phyloP scores from a whole-genome alignment of 2,888 invertebrate genomes.

The Isoperla grammatica region DNA sequence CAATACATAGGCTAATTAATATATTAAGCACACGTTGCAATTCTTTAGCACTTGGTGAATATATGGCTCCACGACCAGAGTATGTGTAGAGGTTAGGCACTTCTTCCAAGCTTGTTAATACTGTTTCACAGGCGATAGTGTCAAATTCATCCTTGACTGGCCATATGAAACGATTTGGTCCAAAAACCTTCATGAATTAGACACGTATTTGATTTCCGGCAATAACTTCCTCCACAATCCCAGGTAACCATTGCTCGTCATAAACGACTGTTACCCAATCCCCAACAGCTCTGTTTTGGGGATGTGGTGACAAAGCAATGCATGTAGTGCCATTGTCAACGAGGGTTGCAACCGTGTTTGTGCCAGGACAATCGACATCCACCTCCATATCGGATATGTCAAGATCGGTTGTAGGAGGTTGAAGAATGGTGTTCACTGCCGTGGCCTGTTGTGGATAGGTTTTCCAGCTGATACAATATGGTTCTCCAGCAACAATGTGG shows the following conservation, averaged over 20 bases:
- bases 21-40: not conserved
- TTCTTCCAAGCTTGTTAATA: not conserved
- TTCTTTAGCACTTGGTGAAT: not conserved
- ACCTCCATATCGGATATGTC: no score
- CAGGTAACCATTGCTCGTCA: not conserved
- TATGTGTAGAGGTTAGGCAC: not conserved
- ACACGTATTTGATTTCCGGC: not conserved
- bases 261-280: not conserved
- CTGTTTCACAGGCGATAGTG: not conserved
- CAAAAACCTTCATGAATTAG: slow-evolving; percentile 2
- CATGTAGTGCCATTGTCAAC: no score
- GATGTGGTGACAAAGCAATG: no score
- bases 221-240: not conserved
- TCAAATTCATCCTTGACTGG: not conserved
- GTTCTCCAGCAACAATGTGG: not conserved
- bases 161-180: slow-evolving; percentile 2
- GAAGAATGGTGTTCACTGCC: not conserved
- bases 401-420: not conserved
- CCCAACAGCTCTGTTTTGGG: not conserved
- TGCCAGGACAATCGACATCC: no score
- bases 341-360: no score
- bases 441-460: not conserved
- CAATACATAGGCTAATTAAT: not conserved
- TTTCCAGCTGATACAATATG: not conserved
- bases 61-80: not conserved